Percentiles rank a stretch among this genome's conserved stretches.
These are phyloP conservation scores for Ceramica pisi DNA, from an alignment of 2,888 invertebrate genomes.

Conservation along the genomic window DNA sequence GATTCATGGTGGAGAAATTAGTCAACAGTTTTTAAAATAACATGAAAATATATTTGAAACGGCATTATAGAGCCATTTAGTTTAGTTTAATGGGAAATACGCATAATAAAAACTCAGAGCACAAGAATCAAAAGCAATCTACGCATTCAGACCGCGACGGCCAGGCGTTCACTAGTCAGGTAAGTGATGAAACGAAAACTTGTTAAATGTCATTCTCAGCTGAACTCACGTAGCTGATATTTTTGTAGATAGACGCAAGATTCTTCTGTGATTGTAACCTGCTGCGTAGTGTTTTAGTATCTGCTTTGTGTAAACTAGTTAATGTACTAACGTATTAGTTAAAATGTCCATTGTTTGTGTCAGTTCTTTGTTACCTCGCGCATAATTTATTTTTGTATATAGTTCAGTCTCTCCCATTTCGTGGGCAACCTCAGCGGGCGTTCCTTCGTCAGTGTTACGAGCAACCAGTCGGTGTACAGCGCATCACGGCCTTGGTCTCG, in stretches of 20 bases:
- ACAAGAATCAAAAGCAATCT: constrained; percentile 79
- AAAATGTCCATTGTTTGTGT: constrained; percentile 62
- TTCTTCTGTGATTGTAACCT: constrained; percentile 73
- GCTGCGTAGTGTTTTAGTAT: constrained; percentile 69
- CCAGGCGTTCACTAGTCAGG: constrained; percentile 88
- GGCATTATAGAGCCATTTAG: constrained; percentile 64
- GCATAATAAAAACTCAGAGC: constrained; percentile 80
- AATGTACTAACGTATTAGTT: constrained; percentile 37
- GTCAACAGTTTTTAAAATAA: constrained; percentile 69
- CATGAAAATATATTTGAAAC: constrained; percentile 63
- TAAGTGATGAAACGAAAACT: constrained; percentile 86
- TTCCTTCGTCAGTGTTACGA: constrained; percentile 91
- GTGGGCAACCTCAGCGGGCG: constrained; percentile 91
- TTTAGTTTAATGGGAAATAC: constrained; percentile 88
- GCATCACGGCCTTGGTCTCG: constrained; percentile 93
- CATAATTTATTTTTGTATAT: constrained; percentile 79
- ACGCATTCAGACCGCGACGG: constrained; percentile 80
- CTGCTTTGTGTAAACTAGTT: constrained; percentile 60
- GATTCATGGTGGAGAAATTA: constrained; percentile 76
- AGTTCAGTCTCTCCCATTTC: constrained; percentile 91
- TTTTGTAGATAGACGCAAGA: constrained; percentile 75
- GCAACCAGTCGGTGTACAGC: constrained; percentile 91
- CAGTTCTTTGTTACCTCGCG: constrained; percentile 72
- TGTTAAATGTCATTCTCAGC: constrained; percentile 90
- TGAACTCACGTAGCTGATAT: constrained; percentile 85